A percentile compares a stretch with the other conserved stretches of the same genome.
phyloP scores from a whole-genome alignment of 1,140 invertebrate genomes.

The Muscidifurax raptorellus region DNA sequence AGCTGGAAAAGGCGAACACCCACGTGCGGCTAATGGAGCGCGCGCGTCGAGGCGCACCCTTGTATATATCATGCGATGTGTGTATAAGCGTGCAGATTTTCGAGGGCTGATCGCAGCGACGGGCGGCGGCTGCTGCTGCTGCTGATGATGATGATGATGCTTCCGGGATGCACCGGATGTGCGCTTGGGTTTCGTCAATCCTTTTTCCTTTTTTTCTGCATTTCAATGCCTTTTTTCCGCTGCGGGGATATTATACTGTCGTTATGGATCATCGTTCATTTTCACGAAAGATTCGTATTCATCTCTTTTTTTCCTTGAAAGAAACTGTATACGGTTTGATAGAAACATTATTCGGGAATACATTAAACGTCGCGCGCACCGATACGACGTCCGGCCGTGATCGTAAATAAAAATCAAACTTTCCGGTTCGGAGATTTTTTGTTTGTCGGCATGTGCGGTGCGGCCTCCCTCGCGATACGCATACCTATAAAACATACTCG shows the following conservation, averaged over 20 bases:
- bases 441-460: not conserved
- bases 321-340: not conserved
- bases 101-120: not conserved
- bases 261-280: not conserved
- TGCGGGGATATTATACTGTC: not conserved
- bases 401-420: not conserved
- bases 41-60: not conserved
- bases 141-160: too few species aligned
- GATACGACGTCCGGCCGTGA: too few species aligned
- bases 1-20: slow-evolving; percentile 45
- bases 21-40: slow-evolving; percentile 37
- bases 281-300: not conserved
- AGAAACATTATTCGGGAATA: not conserved
- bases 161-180: slow-evolving; percentile 22
- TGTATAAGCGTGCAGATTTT: slow-evolving; percentile 23
- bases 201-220: not conserved
- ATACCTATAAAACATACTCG: not conserved
- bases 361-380: not conserved
- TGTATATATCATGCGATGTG: not conserved
- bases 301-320: not conserved
- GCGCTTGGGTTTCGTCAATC: not conserved
- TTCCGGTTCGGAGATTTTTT: not conserved
- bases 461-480: not conserved
- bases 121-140: too few species aligned
- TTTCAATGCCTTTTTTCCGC: not conserved